Conservation (phyloP, 2,888 invertebrate genomes). For the Eupithecia centaureata region DNA sequence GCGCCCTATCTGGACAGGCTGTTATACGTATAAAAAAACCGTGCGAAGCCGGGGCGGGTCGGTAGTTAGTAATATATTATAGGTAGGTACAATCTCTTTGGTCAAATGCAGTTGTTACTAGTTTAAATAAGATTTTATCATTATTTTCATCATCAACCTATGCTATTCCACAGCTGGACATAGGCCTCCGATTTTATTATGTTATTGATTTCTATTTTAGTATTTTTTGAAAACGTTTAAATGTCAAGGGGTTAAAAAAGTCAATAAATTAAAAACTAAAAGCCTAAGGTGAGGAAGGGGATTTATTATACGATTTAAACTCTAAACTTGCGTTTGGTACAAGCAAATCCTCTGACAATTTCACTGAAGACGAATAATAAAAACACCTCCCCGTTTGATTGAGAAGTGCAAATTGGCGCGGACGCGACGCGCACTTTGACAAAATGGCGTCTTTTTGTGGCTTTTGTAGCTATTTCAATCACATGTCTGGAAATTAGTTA, state of each 20-base stretch:
- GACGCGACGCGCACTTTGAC: slow-evolving; percentile 8
- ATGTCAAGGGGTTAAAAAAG: not conserved
- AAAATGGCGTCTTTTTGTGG: slow-evolving; percentile 6
- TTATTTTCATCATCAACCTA: too few relatives aligned
- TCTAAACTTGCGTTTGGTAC: not conserved
- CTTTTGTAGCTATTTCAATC: slow-evolving; percentile 19
- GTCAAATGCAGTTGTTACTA: not conserved
- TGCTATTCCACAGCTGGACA: too few relatives aligned
- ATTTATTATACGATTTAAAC: not conserved
- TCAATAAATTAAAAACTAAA: not conserved
- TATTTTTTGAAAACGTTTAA: not conserved
- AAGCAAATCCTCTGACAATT: not conserved
- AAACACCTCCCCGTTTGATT: slow-evolving; percentile 23
- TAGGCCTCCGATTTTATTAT: too few relatives aligned
- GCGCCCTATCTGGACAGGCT: too few relatives aligned
- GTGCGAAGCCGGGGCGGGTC: too few relatives aligned
- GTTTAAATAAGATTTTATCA: too few relatives aligned
- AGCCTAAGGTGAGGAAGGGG: not conserved
- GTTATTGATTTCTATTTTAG: not conserved
- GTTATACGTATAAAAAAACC: too few relatives aligned
- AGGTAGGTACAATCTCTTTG: not conserved
- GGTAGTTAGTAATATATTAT: not conserved
- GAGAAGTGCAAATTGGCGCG: slow-evolving; percentile 21
- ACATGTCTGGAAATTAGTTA: slow-evolving; percentile 23
- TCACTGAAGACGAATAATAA: not conserved